Conservation (phyloP, 2,113 vertebrate genomes). For the Lepus europaeus region DNA sequence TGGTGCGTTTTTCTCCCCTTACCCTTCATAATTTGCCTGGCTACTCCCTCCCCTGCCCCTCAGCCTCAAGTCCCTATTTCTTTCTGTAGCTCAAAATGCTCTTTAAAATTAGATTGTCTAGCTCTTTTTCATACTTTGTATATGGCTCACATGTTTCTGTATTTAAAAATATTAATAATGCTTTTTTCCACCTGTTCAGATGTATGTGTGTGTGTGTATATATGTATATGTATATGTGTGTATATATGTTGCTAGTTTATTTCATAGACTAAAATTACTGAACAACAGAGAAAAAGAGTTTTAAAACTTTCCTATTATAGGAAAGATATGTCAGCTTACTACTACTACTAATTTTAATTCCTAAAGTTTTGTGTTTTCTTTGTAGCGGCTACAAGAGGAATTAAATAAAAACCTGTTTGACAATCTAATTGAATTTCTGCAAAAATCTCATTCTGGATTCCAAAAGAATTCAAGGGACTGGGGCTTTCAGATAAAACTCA, state of each 20-base stretch:
- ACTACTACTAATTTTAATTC: conserved; percentile 54
- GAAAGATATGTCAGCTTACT: neutral
- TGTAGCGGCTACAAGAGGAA: conserved; percentile 93
- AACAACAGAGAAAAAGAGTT: neutral
- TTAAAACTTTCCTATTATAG: neutral
- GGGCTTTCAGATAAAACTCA: conserved; percentile 91
- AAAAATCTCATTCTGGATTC: conserved; percentile 88
- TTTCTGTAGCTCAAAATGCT: neutral
- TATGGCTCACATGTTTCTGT: neutral
- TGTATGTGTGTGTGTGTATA: no score
- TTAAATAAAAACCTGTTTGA: conserved; percentile 95
- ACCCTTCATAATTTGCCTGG: neutral
- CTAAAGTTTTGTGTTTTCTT: conserved; percentile 68
- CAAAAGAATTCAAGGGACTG: conserved; percentile 89
- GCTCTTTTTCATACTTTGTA: neutral
- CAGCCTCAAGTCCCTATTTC: neutral
- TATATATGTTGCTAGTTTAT: neutral
- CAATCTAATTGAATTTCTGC: conserved; percentile 92
- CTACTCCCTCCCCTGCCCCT: neutral
- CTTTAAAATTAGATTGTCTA: neutral
- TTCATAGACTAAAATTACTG: neutral
- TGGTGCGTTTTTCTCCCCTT: neutral
- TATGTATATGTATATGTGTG: neutral
- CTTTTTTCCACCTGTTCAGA: neutral
- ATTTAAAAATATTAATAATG: neutral